These are phyloP conservation scores for Strigamia maritima DNA, from an alignment of 2,888 invertebrate species.

Conservation along the genomic window DNA sequence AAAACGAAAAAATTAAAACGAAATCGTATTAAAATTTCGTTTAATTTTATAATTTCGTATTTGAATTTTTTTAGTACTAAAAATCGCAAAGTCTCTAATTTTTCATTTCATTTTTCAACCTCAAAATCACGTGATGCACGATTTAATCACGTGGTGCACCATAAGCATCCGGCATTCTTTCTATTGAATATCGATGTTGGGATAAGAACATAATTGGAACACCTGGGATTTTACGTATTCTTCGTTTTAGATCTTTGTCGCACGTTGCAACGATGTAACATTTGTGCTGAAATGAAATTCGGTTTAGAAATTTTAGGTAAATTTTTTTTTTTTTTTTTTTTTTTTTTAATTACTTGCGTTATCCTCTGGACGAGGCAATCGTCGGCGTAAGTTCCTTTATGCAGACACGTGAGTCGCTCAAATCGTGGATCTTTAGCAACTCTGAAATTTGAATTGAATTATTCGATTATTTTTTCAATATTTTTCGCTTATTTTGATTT, in stretches of 20 bases:
- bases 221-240: slow-evolving; percentile 95
- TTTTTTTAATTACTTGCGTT: slow-evolving; percentile 70
- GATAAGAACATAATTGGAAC: slow-evolving; percentile 98
- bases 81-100: no score
- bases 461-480: no score
- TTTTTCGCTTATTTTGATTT: not conserved
- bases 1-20: no score
- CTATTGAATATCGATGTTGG: slow-evolving; percentile 68
- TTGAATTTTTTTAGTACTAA: no score
- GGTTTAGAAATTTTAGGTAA: slow-evolving; percentile 19
- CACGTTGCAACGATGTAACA: slow-evolving; percentile 99
- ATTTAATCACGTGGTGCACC: slow-evolving; percentile 70
- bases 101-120: no score
- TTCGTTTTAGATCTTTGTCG: slow-evolving; percentile 91
- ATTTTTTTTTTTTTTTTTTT: no score
- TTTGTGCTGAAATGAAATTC: slow-evolving; percentile 69
- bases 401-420: slow-evolving; percentile 85
- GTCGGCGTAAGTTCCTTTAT: slow-evolving; percentile 98
- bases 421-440: slow-evolving; percentile 93
- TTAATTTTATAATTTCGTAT: no score
- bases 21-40: no score
- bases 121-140: slow-evolving; percentile 71
- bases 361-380: slow-evolving; percentile 95
- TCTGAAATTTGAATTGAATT: no score
- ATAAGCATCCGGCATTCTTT: slow-evolving; percentile 98